Base-by-base conservation (phyloP, 23 tunicate species). In the Styela clava region DNA sequence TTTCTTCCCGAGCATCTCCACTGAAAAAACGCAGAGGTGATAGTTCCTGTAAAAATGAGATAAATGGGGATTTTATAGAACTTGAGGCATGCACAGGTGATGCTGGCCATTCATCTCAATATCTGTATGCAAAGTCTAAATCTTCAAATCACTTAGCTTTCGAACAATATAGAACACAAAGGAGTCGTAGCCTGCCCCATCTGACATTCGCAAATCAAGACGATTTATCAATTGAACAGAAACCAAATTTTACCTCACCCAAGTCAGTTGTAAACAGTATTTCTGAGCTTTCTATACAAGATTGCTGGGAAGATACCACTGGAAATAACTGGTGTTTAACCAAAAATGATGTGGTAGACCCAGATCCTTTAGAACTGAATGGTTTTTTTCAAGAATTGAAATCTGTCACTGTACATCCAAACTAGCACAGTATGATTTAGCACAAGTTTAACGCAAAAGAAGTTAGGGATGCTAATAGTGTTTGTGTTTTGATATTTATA, bases 201-300 rank as follows among this genome's bases (percentile, higher is more conserved):
- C 34, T 71, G 77, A 71, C 37, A 21, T 71, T 71, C 35, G 32
- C 3, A 3, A 71, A 34, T 34, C 32, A 32, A 3, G 77, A 71
- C 35, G 35, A 71, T 16, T 26, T 71, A 16, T 28, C 29, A 71
- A 71, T 30, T 71, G 35, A 35, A 12, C 3, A 35, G 7, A 71
- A 71, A 71, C 12, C 56, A 5, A 44, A 44, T 44, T 44, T 44
- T 44, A 71, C 32, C 35, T 30, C 35, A 21, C 35, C 77, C 5
- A 30, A 65, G 33, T 91, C 97, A 16, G 83, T 91, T 76, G 97
- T 86, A 9, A 91, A 83, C 36, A 91, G 97, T 61, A 91, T 91
- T n/a, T 91, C 97, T 0, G 97, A 86, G 78, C 74, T 91, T 33
- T 91, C 97, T 16, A 63, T 91, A 0, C 51, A 78, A 3, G 84